Conservation (phyloP, 2,888 invertebrate species). For the Boloria euphrosyne region DNA sequence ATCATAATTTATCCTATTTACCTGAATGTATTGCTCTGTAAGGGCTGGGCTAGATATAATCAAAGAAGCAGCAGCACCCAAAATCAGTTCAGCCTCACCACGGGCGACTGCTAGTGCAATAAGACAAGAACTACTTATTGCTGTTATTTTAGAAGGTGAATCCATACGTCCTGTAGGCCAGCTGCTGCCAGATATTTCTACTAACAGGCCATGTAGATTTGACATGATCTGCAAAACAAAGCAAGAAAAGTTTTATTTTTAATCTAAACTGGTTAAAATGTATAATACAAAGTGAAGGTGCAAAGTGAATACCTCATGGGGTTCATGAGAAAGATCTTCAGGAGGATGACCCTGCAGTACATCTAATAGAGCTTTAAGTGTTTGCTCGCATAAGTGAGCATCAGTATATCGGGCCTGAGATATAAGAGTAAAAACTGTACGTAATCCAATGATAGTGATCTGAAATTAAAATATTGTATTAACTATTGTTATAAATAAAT, state of each 20-base stretch:
- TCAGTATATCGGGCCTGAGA: conserved; percentile 92
- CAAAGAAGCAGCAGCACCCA: conserved; percentile 92
- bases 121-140: conserved; percentile 95
- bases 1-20: conserved; percentile 54
- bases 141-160: conserved; percentile 88
- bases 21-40: conserved; percentile 91
- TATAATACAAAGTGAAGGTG: background rate
- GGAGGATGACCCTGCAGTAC: conserved; percentile 95
- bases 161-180: conserved; percentile 56
- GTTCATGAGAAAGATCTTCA: conserved; percentile 92
- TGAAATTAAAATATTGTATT: conserved; percentile 48
- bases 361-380: conserved; percentile 93
- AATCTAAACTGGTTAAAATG: background rate
- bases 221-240: conserved; percentile 83
- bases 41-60: conserved; percentile 91
- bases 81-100: conserved; percentile 95
- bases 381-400: conserved; percentile 93
- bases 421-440: conserved; percentile 95
- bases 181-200: conserved; percentile 90
- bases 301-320: conserved; percentile 82
- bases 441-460: conserved; percentile 91
- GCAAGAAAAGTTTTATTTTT: background rate
- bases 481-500: no score
- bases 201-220: conserved; percentile 91
- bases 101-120: conserved; percentile 95